Base-by-base conservation (phyloP, 2,888 invertebrate species). In the Dermolepida albohirtum region DNA sequence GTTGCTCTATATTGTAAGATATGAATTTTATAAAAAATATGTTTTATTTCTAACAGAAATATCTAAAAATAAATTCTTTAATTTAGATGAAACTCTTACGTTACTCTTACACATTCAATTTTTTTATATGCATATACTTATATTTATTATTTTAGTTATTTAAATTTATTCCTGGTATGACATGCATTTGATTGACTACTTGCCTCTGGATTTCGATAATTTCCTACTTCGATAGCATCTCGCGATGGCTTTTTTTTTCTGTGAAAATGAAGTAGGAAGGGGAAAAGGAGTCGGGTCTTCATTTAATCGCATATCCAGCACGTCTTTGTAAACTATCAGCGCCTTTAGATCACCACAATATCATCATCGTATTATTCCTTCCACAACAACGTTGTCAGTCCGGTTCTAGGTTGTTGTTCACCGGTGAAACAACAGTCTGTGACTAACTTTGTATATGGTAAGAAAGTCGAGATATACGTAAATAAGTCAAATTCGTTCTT, bases 311-410 rank as follows among this genome's bases (percentile, higher is more conserved):
- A 47, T 16, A 47, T 47, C 47, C 39, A 34, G 47, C 12, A 62
- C 47, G 47, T 44, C 59, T 54, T 54, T 39, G 54, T 54, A 14
- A 47, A 34, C 47, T 62, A 62, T 62, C 47, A 62, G 34, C 47
- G 47, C 11, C 47, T 34, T 47, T 47, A 62, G 59, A 62, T 47
- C 59, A 62, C 34, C 34, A 34, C 34, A 34, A 10, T 34, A 34
- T 47, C 59, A 62, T 47, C 59, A 47, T 62, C 59, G 47, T 62
- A 62, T 62, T 47, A 62, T 62, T 62, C 59, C 59, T 62, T 62
- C 59, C 59, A 62, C 47, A 62, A 62, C 47, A 62, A 49, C 59
- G 59, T 62, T 62, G 59, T 44, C 47, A 62, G 59, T 47, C 59
- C 59, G 59, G 59, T 62, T 62, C 59, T 62, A 62, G 47, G 59